Conservation (phyloP, 2,888 invertebrate species). For the Frankliniella fusca region DNA sequence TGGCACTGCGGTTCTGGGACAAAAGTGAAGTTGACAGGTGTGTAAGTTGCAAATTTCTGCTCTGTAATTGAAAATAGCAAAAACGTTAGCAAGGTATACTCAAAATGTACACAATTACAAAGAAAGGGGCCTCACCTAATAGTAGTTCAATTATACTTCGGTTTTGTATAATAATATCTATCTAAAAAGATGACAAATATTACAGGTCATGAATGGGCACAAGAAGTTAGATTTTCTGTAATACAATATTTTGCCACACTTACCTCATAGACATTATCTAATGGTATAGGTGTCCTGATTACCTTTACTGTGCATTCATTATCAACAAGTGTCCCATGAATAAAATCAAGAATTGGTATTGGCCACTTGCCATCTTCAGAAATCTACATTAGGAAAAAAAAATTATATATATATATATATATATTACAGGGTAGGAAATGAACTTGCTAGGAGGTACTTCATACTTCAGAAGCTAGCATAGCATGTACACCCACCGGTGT, state of each 20-base stretch:
- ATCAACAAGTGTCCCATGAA: constrained; percentile 58
- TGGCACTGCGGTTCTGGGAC: not conserved
- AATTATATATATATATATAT: not conserved
- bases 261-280: constrained; percentile 42
- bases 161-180: constrained; percentile 29
- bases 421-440: constrained; percentile 19
- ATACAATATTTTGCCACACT: not conserved
- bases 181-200: constrained; percentile 27
- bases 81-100: not conserved
- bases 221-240: not conserved
- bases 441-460: constrained; percentile 19
- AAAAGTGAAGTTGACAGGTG: not conserved
- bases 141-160: not conserved
- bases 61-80: not conserved
- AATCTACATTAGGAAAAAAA: constrained; percentile 33
- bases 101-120: not conserved
- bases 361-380: constrained; percentile 49
- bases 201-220: constrained; percentile 30
- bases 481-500: constrained; percentile 46
- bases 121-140: not conserved
- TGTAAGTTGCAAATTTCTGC: not conserved
- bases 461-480: not conserved
- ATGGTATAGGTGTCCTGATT: constrained; percentile 40
- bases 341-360: constrained; percentile 55
- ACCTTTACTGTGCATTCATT: constrained; percentile 53